These are phyloP conservation scores for Solea solea DNA, from an alignment of 2,113 vertebrate genomes.

Conservation along the genomic window DNA sequence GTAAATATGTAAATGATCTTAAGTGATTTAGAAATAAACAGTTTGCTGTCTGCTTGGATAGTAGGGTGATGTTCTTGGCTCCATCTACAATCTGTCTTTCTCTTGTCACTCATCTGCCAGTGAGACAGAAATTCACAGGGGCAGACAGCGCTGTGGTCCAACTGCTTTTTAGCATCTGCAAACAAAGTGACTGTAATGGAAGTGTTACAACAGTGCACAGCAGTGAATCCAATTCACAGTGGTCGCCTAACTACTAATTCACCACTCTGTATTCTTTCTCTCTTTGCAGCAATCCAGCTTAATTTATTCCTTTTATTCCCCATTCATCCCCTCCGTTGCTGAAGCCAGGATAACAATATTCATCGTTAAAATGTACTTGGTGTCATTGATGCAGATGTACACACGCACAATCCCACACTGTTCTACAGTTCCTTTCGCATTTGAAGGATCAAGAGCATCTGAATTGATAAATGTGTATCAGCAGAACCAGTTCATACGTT, in stretches of 20 bases:
- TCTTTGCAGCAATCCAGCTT: constrained; percentile 35
- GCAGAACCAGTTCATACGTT: no score
- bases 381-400: not conserved
- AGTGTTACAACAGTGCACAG: constrained; percentile 2
- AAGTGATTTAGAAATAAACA: no score
- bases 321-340: constrained; percentile 47
- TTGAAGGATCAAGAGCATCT: no score
- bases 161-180: constrained; percentile 12
- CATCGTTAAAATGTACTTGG: constrained; percentile 49
- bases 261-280: constrained; percentile 21
- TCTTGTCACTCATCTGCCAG: not conserved
- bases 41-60: no score
- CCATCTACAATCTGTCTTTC: not conserved
- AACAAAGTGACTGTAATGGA: not conserved
- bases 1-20: no score
- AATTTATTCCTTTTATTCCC: not conserved
- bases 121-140: constrained; percentile 22
- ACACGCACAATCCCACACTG: constrained; percentile 5
- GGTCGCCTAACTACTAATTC: constrained; percentile 5
- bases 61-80: not conserved
- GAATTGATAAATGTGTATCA: no score
- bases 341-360: constrained; percentile 49
- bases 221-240: constrained; percentile 14
- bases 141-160: not conserved
- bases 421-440: constrained; percentile 4